Percentiles rank a stretch among this genome's conserved stretches.
These are phyloP conservation scores for Cabera pusaria DNA, from an alignment of 2,888 invertebrate genomes.

Conservation along the genomic window DNA sequence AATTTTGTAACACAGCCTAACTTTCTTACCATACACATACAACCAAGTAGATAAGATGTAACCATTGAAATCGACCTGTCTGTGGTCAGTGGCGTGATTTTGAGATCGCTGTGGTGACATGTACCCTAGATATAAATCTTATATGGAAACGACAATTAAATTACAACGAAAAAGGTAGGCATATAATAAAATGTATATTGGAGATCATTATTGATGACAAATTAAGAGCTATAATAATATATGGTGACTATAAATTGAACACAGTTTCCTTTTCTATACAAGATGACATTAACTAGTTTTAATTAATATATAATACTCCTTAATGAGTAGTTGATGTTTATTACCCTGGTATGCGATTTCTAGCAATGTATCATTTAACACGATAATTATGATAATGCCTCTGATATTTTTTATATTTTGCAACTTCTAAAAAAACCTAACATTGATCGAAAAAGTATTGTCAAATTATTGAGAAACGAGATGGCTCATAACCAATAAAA, in stretches of 20 bases:
- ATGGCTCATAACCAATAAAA: too few relatives aligned
- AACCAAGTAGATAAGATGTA: slow-evolving; percentile 12
- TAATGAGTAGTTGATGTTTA: too few relatives aligned
- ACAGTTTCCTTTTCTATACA: too few relatives aligned
- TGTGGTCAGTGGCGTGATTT: slow-evolving; percentile 65
- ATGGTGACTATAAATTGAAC: slow-evolving; percentile 1
- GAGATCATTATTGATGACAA: slow-evolving; percentile 6
- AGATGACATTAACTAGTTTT: too few relatives aligned
- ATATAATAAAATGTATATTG: slow-evolving; percentile 6
- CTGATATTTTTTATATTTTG: too few relatives aligned
- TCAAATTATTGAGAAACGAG: too few relatives aligned
- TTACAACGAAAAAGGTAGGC: slow-evolving; percentile 2
- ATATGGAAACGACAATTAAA: slow-evolving; percentile 31
- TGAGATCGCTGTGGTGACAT: slow-evolving; percentile 53
- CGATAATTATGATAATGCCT: too few relatives aligned
- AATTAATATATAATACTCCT: too few relatives aligned
- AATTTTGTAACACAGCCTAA: slow-evolving; percentile 13
- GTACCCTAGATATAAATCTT: slow-evolving; percentile 37
- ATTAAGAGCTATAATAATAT: slow-evolving; percentile 5
- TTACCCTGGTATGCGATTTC: too few relatives aligned
- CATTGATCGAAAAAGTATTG: too few relatives aligned
- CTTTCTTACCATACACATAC: slow-evolving; percentile 9
- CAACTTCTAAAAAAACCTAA: too few relatives aligned
- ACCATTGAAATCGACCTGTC: slow-evolving; percentile 31
- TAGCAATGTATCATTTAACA: too few relatives aligned